Evolutionary conservation across 2,113 vertebrate genomes (phyloP).

Genomic region (Vanacampus margaritifer): DNA sequence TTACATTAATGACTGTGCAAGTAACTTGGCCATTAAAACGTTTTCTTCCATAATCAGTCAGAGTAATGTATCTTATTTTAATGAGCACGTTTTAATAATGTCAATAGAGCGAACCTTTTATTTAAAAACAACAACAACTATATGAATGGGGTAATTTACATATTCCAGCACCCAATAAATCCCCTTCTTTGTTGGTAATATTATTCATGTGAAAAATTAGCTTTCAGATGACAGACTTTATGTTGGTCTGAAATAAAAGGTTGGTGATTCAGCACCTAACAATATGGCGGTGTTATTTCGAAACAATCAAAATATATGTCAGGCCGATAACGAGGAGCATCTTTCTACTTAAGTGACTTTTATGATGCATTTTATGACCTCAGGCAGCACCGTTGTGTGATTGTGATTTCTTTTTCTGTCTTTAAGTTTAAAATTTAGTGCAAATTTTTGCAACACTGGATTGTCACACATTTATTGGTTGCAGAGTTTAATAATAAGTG

Average conservation of each 20-base stretch:
- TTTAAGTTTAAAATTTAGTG: background rate
- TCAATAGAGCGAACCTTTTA: background rate
- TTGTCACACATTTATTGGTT: background rate
- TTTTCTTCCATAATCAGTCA: background rate
- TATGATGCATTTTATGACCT: background rate
- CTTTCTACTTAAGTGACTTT: background rate
- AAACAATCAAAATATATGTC: slow-evolving; percentile 41
- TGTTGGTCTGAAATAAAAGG: background rate
- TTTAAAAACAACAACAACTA: background rate
- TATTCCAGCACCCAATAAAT: background rate
- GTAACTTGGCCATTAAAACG: background rate
- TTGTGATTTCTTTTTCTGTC: background rate
- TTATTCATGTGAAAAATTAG: background rate
- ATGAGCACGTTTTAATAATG: background rate
- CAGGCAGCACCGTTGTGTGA: background rate
- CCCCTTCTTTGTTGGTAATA: background rate
- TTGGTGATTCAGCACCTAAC: slow-evolving; percentile 12
- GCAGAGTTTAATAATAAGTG: background rate
- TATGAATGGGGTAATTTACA: background rate
- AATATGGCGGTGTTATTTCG: slow-evolving; percentile 36
- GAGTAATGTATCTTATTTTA: background rate
- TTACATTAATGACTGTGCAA: background rate
- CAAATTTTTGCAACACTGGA: background rate
- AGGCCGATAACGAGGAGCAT: slow-evolving; percentile 7
- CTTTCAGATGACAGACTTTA: background rate